A percentile compares a stretch with the other conserved stretches of the same genome.
These are phyloP conservation scores for Anoura caudifer DNA, from an alignment of 2,113 vertebrate species.

Conservation along the genomic window DNA sequence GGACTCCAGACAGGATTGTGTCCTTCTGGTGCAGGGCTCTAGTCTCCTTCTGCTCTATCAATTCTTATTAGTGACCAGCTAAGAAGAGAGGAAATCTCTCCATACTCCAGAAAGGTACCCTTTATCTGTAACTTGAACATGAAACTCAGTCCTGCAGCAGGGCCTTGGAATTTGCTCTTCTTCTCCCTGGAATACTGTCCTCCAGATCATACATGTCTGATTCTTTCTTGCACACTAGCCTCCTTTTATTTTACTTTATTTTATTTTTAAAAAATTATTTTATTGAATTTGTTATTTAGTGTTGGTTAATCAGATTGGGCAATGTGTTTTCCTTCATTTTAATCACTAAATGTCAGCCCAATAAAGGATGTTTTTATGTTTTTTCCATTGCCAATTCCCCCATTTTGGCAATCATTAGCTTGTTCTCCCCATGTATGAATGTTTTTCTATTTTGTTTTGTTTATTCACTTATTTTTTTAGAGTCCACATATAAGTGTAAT, in stretches of 20 bases:
- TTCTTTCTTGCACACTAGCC: neutral
- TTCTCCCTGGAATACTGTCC: neutral
- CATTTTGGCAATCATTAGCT: neutral
- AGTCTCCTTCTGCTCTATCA: neutral
- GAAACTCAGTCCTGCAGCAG: neutral
- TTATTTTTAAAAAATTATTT: neutral
- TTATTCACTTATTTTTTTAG: neutral
- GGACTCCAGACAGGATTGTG: neutral
- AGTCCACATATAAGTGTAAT: neutral
- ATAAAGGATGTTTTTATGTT: neutral
- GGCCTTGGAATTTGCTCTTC: neutral
- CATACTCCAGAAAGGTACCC: accelerated
- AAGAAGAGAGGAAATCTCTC: neutral
- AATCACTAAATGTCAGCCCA: neutral
- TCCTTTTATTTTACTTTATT: neutral
- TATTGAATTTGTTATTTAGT: neutral
- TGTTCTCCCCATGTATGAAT: neutral
- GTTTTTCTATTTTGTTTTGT: neutral
- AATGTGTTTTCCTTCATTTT: neutral
- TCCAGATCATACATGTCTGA: neutral
- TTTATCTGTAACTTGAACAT: neutral
- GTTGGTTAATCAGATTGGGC: neutral
- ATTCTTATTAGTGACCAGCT: neutral
- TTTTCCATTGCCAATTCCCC: neutral
- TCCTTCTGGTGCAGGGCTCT: neutral